Evolutionary conservation across 2,797 vertebrate species (phyloP), one percentile per base, ranked within the genome.

Genomic region (Botia almorhae): DNA sequence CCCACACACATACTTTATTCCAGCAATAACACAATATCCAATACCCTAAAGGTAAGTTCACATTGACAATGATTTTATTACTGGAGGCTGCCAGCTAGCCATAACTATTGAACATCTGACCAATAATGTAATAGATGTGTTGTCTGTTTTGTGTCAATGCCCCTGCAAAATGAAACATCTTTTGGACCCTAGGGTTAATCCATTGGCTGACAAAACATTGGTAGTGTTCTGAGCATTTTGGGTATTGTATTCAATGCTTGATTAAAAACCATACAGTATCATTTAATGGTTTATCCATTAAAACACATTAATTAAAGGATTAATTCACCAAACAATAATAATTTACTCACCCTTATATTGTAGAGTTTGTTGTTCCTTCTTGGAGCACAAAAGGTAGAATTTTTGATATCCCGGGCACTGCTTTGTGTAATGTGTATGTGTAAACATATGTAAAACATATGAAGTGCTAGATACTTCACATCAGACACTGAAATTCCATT

Each of bases 1-100:
- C 58, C 64, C 55, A 46, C 43, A 67, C 61, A 33, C 33, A 33
- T 33, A 33, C 33, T 69, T 61, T 46, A 69, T 78, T 51, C 46
- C 21, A 13, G 12, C 21, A 12, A 60, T 26, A 60, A 60, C 21
- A 14, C 21, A 1, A 23, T 26, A 26, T 26, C 23, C 58, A 60
- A 60, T 60, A 60, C 11, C 26, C 58, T 13, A 26, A 19, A 60
- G 12, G 58, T 6, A 12, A 13, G 58, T 23, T 23, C 21, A 60
- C 19, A 21, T 21, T 21, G 55, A 56, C 19, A 56, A 56, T 21
- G n/a, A 21, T 56, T 56, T 21, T 21, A 56, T 56, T 1, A 13
- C 21, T 60, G 21, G 1, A 26, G 21, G 58, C 12, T 23, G 58
- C 12, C 58, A 26, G 58, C 12, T 33, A 63, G 7, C 1, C 26